Percentiles rank a stretch among this genome's conserved stretches.
phyloP scores from a whole-genome alignment of 2,113 vertebrate genomes.

The Dolichallabes microphthalmus region DNA sequence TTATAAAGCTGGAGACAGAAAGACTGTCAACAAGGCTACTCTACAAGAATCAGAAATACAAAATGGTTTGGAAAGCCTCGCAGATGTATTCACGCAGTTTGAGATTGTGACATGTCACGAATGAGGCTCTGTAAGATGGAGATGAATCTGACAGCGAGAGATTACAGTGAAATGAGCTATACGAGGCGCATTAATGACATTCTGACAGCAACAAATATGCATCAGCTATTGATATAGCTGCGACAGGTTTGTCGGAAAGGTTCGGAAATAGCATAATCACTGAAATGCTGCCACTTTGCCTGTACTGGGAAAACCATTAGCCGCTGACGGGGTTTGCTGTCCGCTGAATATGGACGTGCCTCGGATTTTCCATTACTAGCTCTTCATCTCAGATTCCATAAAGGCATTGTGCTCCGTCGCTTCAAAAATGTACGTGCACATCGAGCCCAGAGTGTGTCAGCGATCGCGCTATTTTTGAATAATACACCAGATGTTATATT shows the following conservation, averaged over 20 bases:
- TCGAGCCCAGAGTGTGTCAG: background rate
- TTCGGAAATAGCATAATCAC: conserved; percentile 17
- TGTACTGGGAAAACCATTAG: background rate
- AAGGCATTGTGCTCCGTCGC: background rate
- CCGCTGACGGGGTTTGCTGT: background rate
- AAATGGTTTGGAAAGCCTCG: background rate
- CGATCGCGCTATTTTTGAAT: background rate
- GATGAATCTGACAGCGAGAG: conserved; percentile 20
- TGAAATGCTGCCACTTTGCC: background rate
- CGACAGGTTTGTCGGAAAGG: conserved; percentile 18
- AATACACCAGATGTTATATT: background rate
- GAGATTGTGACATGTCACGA: background rate
- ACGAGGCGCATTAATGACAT: conserved; percentile 13
- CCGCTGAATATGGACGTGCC: background rate
- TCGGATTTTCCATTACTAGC: background rate
- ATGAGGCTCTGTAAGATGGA: background rate
- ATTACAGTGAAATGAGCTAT: conserved; percentile 36
- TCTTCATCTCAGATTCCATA: background rate
- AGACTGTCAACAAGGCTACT: background rate
- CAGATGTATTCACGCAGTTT: conserved; percentile 7
- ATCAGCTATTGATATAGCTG: conserved; percentile 18
- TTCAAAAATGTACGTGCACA: background rate
- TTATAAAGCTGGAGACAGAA: background rate
- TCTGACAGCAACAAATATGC: conserved; percentile 22
- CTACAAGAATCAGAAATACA: background rate